Evolutionary conservation across 2,888 invertebrate genomes (phyloP).

Genomic region (Rhopalosiphum nymphaeae): DNA sequence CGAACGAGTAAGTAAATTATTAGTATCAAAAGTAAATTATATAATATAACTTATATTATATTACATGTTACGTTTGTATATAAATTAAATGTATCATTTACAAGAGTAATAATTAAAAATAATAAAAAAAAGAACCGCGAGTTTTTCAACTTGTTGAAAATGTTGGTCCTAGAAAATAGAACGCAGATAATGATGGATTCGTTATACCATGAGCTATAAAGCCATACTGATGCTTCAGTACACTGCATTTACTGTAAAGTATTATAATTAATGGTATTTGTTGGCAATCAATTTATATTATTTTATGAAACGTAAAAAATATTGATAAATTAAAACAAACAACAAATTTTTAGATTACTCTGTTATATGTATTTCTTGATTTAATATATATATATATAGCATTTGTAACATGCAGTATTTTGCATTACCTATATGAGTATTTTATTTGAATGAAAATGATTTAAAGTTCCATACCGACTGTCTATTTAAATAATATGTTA

Average conservation of each 20-base stretch:
- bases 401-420: background rate
- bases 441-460: too few species aligned
- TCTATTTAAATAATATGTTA: too few species aligned
- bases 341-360: background rate
- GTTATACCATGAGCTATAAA: background rate
- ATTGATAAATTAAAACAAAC: background rate
- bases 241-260: background rate
- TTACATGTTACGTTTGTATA: background rate
- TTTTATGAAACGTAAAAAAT: background rate
- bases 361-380: background rate
- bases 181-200: background rate
- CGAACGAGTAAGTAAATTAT: background rate
- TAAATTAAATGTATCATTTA: background rate
- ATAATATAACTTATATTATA: background rate
- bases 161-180: background rate
- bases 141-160: background rate
- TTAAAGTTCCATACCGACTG: too few species aligned
- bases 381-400: background rate
- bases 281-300: background rate
- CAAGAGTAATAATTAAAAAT: background rate
- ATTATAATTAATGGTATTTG: background rate
- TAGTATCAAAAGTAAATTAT: background rate
- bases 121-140: background rate
- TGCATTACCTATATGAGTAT: too few species aligned
- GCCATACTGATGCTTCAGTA: background rate